Conservation (phyloP, 2,888 invertebrate genomes). For the Protophormia terraenovae region DNA sequence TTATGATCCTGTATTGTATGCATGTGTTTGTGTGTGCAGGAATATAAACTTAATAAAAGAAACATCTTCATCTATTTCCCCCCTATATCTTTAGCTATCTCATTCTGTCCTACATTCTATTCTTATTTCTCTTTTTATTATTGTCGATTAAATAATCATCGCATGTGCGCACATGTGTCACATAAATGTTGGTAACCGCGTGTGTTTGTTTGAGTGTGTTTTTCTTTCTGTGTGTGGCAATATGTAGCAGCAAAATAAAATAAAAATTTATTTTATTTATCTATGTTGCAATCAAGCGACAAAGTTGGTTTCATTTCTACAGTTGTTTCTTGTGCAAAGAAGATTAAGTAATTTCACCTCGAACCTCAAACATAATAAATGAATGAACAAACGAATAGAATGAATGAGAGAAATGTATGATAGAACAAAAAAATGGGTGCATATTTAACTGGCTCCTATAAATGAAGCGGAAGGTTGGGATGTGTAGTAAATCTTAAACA, state of each 20-base stretch:
- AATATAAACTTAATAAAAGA: background rate
- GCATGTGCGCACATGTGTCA: slow-evolving; percentile 50
- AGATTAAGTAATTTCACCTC: slow-evolving; percentile 57
- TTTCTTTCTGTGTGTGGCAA: slow-evolving; percentile 5
- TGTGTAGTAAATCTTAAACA: background rate
- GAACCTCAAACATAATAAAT: slow-evolving; percentile 42
- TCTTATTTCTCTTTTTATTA: slow-evolving; percentile 18
- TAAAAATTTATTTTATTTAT: slow-evolving; percentile 43
- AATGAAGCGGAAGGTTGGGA: too few relatives aligned
- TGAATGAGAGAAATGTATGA: background rate
- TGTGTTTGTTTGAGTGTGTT: background rate
- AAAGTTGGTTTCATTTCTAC: slow-evolving; percentile 6
- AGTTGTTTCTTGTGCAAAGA: slow-evolving; percentile 22
- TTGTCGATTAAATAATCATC: slow-evolving; percentile 59
- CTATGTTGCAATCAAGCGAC: slow-evolving; percentile 23
- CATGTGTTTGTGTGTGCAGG: background rate
- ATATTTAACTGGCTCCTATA: too few relatives aligned
- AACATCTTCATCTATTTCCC: background rate
- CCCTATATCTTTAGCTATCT: background rate
- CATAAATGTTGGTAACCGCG: slow-evolving; percentile 5
- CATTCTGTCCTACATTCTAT: background rate
- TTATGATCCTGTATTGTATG: background rate
- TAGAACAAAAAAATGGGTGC: background rate
- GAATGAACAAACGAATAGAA: background rate
- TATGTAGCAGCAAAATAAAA: slow-evolving; percentile 20